phyloP scores from a whole-genome alignment of 2,888 invertebrate species.

The Eupithecia tripunctaria region DNA sequence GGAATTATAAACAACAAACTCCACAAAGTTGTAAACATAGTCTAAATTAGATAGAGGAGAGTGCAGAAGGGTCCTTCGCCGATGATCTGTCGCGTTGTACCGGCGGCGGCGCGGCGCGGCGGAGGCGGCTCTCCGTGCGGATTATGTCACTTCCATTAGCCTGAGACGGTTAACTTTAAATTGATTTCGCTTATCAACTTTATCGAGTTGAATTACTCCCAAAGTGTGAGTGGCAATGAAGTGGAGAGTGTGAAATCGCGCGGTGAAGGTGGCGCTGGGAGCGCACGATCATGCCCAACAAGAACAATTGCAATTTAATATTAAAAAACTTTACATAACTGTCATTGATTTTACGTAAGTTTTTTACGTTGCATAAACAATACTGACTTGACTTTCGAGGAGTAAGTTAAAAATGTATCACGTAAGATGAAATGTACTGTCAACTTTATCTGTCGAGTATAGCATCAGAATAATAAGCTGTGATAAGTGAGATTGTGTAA shows the following conservation, averaged over 20 bases:
- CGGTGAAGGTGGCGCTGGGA: background rate
- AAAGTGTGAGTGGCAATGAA: conserved; percentile 19
- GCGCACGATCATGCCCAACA: background rate
- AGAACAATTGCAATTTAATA: background rate
- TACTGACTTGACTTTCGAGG: conserved; percentile 1
- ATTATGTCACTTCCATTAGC: conserved; percentile 59
- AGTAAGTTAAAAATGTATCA: conserved; percentile 1
- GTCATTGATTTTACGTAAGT: background rate
- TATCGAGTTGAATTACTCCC: conserved; percentile 44
- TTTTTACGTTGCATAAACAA: background rate
- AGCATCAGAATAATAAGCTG: background rate
- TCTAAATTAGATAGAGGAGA: background rate
- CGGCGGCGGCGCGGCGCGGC: conserved; percentile 49
- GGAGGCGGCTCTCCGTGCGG: conserved; percentile 58
- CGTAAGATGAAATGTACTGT: background rate
- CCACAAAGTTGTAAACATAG: background rate
- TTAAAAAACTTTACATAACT: background rate
- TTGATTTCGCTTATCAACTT: conserved; percentile 48
- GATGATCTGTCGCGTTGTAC: conserved; percentile 70
- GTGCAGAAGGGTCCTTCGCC: conserved; percentile 47
- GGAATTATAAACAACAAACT: background rate
- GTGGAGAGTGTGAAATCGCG: conserved; percentile 22
- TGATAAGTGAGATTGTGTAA: no score
- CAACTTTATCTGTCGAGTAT: background rate
- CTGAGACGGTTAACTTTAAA: conserved; percentile 49